phyloP scores from a whole-genome alignment of 2,888 invertebrate species.

The Cyaniris semiargus region DNA sequence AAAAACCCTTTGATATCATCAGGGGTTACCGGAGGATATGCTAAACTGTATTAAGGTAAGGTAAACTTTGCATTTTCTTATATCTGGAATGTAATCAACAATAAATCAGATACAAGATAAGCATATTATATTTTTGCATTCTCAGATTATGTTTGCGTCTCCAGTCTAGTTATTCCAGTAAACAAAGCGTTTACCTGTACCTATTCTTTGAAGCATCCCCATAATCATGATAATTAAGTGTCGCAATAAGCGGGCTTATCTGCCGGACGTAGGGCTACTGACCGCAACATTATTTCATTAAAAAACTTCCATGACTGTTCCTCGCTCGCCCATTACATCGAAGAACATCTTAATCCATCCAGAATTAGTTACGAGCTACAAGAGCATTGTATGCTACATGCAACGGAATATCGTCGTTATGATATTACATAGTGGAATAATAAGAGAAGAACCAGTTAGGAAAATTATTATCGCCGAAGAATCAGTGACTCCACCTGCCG shows the following conservation, averaged over 20 bases:
- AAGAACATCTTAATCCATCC: background rate
- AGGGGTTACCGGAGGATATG: too few species aligned
- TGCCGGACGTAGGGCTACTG: constrained; percentile 60
- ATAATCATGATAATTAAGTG: constrained; percentile 74
- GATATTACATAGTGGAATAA: constrained; percentile 46
- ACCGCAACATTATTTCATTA: constrained; percentile 51
- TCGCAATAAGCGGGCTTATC: constrained; percentile 63
- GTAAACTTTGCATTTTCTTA: background rate
- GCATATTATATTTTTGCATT: background rate
- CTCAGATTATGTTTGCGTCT: constrained; percentile 11
- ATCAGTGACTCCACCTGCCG: constrained; percentile 74
- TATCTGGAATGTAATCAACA: background rate
- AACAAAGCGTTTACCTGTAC: constrained; percentile 42
- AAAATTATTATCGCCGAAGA: constrained; percentile 74
- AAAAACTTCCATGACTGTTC: constrained; percentile 36
- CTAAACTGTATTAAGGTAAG: too few species aligned
- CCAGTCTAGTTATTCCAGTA: constrained; percentile 31
- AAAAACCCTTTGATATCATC: too few species aligned
- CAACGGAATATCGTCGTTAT: constrained; percentile 36
- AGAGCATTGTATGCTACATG: constrained; percentile 43
- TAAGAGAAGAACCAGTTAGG: constrained; percentile 71
- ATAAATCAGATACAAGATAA: constrained; percentile 1
- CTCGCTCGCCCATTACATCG: constrained; percentile 36
- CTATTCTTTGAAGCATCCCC: constrained; percentile 63
- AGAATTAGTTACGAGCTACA: background rate